phyloP scores from a whole-genome alignment of 1,140 invertebrate species.

The Cheumatopsyche charites region DNA sequence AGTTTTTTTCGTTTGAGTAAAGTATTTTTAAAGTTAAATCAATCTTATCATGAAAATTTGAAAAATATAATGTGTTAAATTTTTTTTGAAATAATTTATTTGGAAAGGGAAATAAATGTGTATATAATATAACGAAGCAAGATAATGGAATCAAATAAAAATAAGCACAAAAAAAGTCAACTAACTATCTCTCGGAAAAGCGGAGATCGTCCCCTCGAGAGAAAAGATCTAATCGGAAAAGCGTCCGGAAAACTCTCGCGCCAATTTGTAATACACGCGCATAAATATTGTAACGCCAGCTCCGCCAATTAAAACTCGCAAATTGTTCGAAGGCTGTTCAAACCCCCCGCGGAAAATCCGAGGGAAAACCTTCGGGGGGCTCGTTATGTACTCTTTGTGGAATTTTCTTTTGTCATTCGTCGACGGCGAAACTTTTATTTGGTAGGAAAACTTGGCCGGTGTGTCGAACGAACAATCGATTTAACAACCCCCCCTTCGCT shows the following conservation, averaged over 20 bases:
- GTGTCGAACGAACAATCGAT: slow-evolving; percentile 16
- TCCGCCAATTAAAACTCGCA: slow-evolving; percentile 15
- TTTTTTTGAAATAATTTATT: slow-evolving; percentile 31
- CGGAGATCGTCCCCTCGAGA: neutral
- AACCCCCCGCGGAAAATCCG: neutral
- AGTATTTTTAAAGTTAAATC: too few species aligned
- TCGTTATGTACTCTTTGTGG: slow-evolving; percentile 17
- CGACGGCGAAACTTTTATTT: slow-evolving; percentile 21
- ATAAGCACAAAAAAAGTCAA: too few species aligned
- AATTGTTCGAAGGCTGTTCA: slow-evolving; percentile 5
- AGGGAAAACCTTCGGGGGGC: neutral
- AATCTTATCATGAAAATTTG: too few species aligned
- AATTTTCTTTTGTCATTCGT: slow-evolving; percentile 27
- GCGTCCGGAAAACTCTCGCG: neutral
- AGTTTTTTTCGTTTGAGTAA: too few species aligned
- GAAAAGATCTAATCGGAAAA: neutral
- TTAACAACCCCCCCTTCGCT: neutral
- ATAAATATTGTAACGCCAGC: slow-evolving; percentile 1
- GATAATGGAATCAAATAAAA: too few species aligned
- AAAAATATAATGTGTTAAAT: too few species aligned
- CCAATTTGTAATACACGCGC: neutral
- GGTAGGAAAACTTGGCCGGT: slow-evolving; percentile 13
- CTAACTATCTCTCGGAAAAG: too few species aligned
- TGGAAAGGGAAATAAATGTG: neutral
- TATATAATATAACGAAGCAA: too few species aligned